Evolutionary conservation across 2,113 vertebrate genomes (phyloP), one percentile per base, ranked within the genome.

Genomic region (Parotia lawesii): DNA sequence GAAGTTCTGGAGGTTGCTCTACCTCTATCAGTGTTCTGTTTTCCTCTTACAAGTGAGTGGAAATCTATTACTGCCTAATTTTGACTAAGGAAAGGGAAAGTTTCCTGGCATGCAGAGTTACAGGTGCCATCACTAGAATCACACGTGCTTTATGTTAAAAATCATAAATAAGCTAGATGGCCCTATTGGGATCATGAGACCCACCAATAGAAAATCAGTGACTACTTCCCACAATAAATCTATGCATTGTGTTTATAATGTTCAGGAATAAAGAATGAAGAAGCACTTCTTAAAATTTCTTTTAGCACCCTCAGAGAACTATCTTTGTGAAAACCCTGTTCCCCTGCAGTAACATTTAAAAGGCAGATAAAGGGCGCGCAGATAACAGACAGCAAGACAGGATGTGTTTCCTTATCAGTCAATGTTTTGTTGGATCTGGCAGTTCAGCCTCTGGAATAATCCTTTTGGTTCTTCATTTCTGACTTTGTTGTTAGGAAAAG

Each of bases 361-460:
- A 96, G 65, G 19, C 64, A 69, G 81, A 71, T 89, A 86, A 96
- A 87, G 65, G 42, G 15, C 9, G 11, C 37, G 44, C 64, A 40
- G 48, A 94, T 92, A 72, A 87, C 90, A 64, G 78, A 94, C 47
- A 90, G 25, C 56, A 31, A 89, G 75, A 94, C 35, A 85, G 29
- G 44, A 22, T 74, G 44, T 89, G 33, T 91, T 94, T 93, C 50
- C 35, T 95, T 95, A 92, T 92, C 89, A 85, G 58, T 76, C 85
- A 94, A 1, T 62, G 70, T 89, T 90, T 85, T 72, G 58, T 88
- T 88, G 51, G 38, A 78, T 42, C 82, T 96, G 56, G 56, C 42
- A 89, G 37, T 82, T 94, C 64, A 96, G 61, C 66, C 65, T 92
- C 80, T 87, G 67, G 78, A 96, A 89, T 85, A 92, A 73, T 85